Base-by-base conservation (phyloP, 2,888 invertebrate genomes). In the Nycteola revayana region DNA sequence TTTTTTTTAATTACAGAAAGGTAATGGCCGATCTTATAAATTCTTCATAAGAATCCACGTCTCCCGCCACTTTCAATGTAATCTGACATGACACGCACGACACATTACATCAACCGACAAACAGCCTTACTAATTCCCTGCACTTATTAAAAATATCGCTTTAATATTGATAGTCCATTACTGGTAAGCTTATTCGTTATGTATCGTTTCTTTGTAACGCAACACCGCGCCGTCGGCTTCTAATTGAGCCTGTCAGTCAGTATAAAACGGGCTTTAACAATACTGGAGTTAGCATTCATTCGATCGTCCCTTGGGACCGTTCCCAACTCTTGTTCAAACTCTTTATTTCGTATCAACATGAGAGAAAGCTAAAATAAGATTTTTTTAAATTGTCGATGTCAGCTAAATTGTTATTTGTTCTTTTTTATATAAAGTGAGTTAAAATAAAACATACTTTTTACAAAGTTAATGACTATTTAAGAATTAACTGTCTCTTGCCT, bases 191-290 rank as follows among this genome's bases (percentile, higher is more conserved):
- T 64, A 63, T 65, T 65, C 64, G 55, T n/a, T n/a, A 67, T 57
- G 63, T 72, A 75, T 69, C 68, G 65, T 65, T 75, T 76, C 79
- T 85, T 84, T 86, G 87, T 81, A 88, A 88, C 57, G 44, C 53
- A 63, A 85, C 71, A 79, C 87, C 86, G 80, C 73, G 60, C 60
- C 71, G 83, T 82, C 83, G 77, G 77, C 60, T 69, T 70, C 79
- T 88, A 88, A 88, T 88, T 87, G 87, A 85, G 80, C 78, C 82
- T 83, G 87, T 86, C 87, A 88, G 75, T 87, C 83, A 81, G 73
- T 66, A 82, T 79, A 76, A 57, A 80, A 76, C 67, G 68, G 65
- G 65, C 62, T 55, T 62, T 49, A 52, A 66, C 68, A 68, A 71
- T 67, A 61, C 60, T 39, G 48, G 45, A 44, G 56, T 53, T 41